These are phyloP conservation scores for Leucopternis melanops DNA, from an alignment of 2,113 vertebrate genomes.

Conservation along the genomic window DNA sequence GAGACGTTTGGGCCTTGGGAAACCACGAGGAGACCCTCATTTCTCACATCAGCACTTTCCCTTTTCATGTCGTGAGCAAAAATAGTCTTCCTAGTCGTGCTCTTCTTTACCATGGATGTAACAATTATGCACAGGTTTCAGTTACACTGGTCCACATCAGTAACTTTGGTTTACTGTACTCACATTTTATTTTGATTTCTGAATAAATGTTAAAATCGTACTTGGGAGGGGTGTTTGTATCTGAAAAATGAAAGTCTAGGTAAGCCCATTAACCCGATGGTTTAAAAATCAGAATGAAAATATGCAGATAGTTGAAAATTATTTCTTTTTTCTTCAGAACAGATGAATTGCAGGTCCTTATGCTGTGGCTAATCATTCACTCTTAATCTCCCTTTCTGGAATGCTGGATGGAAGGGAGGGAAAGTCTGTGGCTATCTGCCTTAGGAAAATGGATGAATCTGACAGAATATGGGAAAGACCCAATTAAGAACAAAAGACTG, in stretches of 20 bases:
- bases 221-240: background rate
- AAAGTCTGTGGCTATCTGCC: background rate
- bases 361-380: background rate
- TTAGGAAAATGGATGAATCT: background rate
- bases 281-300: background rate
- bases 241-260: background rate
- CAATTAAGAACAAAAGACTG: background rate
- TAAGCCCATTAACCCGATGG: background rate
- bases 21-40: background rate
- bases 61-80: background rate
- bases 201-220: background rate
- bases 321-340: background rate
- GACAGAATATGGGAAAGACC: background rate
- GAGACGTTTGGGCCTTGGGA: background rate
- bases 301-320: background rate
- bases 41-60: background rate
- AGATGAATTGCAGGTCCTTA: background rate
- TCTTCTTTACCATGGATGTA: background rate
- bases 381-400: background rate
- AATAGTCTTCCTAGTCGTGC: background rate
- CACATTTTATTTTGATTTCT: background rate
- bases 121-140: background rate
- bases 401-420: accelerated
- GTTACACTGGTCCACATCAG: background rate
- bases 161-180: background rate